phyloP scores from a whole-genome alignment of 2,888 invertebrate species.

The Pseudoips prasinana region DNA sequence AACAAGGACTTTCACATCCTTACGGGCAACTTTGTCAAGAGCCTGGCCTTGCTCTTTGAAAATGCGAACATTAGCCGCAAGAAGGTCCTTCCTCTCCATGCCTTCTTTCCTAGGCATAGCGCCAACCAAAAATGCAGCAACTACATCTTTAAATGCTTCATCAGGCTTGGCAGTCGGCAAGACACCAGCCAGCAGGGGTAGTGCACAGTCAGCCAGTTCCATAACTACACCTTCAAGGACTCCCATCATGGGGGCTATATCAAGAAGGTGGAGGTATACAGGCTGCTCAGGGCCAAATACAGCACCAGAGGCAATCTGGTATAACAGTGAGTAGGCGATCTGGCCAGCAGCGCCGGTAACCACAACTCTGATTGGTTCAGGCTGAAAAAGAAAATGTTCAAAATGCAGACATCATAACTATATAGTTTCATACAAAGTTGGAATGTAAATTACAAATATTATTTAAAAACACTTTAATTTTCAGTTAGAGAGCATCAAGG shows the following conservation, averaged over 20 bases:
- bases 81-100: slow-evolving; percentile 99
- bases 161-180: slow-evolving; percentile 93
- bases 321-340: slow-evolving; percentile 98
- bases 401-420: slow-evolving; percentile 1
- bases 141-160: slow-evolving; percentile 97
- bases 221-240: slow-evolving; percentile 99
- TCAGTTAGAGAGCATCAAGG: too few species aligned
- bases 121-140: slow-evolving; percentile 98
- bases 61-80: slow-evolving; percentile 98
- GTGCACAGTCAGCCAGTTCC: slow-evolving; percentile 97
- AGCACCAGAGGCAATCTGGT: slow-evolving; percentile 96
- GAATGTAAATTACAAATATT: too few species aligned
- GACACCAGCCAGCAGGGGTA: slow-evolving; percentile 92
- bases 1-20: slow-evolving; percentile 96
- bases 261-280: slow-evolving; percentile 93
- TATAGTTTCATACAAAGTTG: too few species aligned
- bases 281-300: slow-evolving; percentile 96
- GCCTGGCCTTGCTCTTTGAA: slow-evolving; percentile 99
- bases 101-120: slow-evolving; percentile 98
- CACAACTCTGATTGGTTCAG: slow-evolving; percentile 94
- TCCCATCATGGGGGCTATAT: slow-evolving; percentile 97
- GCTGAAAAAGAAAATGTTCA: slow-evolving; percentile 68
- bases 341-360: slow-evolving; percentile 99
- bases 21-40: slow-evolving; percentile 93
- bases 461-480: too few species aligned